These are phyloP conservation scores for Limnephilus marmoratus DNA, from an alignment of 2,888 invertebrate species.

Conservation along the genomic window DNA sequence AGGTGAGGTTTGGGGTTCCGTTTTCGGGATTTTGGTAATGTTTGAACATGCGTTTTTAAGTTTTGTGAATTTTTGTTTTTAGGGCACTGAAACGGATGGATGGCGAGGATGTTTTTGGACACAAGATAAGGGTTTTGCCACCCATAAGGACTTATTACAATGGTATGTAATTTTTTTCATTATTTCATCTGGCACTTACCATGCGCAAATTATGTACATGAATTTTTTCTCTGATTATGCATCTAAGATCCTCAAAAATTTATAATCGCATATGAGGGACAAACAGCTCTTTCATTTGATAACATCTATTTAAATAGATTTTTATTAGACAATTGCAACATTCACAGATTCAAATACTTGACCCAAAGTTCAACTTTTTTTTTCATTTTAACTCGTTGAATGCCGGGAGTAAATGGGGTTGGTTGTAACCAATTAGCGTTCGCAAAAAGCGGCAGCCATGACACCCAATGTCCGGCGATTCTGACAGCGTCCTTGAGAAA, in stretches of 20 bases:
- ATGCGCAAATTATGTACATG: constrained; percentile 63
- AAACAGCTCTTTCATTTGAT: not conserved
- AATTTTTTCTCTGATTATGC: not conserved
- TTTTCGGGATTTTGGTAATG: constrained; percentile 45
- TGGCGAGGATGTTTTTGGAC: constrained; percentile 89
- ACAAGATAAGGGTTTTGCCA: constrained; percentile 80
- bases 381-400: too few species aligned
- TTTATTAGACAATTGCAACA: not conserved
- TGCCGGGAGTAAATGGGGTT: too few species aligned
- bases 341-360: not conserved
- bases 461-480: too few species aligned
- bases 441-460: too few species aligned
- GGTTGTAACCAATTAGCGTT: too few species aligned
- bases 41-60: constrained; percentile 36
- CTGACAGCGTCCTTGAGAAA: too few species aligned
- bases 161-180: constrained; percentile 62
- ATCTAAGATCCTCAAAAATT: not conserved
- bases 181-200: constrained; percentile 47
- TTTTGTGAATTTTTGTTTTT: constrained; percentile 67
- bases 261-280: not conserved
- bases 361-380: not conserved
- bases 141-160: constrained; percentile 67
- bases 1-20: constrained; percentile 54
- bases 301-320: not conserved
- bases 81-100: constrained; percentile 92